Conservation (phyloP, 1,140 invertebrate genomes). For the Oncopeltus fasciatus region DNA sequence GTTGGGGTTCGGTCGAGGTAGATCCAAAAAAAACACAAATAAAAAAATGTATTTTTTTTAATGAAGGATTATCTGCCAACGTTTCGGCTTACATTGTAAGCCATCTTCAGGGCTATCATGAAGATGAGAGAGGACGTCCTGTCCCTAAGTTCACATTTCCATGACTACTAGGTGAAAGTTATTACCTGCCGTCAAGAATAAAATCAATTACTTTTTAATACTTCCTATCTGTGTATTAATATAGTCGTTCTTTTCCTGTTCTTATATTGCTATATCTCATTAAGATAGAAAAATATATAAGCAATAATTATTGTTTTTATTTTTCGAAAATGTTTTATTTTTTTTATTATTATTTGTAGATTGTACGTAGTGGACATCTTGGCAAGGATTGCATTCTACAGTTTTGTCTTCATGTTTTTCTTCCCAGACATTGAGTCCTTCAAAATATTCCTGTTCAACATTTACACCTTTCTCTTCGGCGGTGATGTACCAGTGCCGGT, state of each 20-base stretch:
- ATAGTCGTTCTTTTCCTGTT: neutral
- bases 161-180: neutral
- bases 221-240: neutral
- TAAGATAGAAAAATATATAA: too few relatives aligned
- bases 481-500: neutral
- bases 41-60: too few relatives aligned
- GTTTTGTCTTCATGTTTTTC: constrained; percentile 30
- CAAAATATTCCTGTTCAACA: neutral
- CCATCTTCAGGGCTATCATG: too few relatives aligned
- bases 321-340: too few relatives aligned
- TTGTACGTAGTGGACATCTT: constrained; percentile 44
- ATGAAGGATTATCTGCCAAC: too few relatives aligned
- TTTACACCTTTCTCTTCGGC: neutral
- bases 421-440: neutral
- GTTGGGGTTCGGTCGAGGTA: too few relatives aligned
- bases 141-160: too few relatives aligned
- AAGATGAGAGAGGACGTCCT: too few relatives aligned
- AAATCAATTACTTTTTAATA: neutral
- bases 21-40: too few relatives aligned
- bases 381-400: constrained; percentile 33
- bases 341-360: constrained; percentile 32
- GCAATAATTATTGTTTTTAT: too few relatives aligned
- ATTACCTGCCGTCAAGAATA: neutral
- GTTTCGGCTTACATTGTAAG: too few relatives aligned
- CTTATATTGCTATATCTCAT: neutral